A percentile compares a stretch with the other conserved stretches of the same genome.
Evolutionary conservation across 2,888 invertebrate species (phyloP).

Genomic region (Zelleria hepariella): DNA sequence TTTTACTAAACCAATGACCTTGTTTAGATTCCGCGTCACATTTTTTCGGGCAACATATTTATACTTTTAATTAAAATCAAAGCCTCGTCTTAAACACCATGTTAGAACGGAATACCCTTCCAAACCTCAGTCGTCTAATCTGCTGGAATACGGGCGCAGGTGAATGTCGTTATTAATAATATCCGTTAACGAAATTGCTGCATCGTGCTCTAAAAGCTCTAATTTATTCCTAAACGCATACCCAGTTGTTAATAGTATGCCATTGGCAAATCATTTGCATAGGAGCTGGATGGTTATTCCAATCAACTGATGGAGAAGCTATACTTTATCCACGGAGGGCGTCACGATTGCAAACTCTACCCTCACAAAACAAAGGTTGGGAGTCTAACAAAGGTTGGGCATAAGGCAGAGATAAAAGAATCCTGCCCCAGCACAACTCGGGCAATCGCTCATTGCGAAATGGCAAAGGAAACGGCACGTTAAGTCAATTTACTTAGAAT

Average conservation of each 20-base stretch:
- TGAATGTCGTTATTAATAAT: background rate
- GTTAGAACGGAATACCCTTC: too few species aligned
- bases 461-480: slow-evolving; percentile 17
- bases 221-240: background rate
- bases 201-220: background rate
- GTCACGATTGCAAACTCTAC: background rate
- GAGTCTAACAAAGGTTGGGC: too few species aligned
- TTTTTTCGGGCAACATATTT: too few species aligned
- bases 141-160: too few species aligned
- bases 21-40: too few species aligned
- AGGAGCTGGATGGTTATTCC: background rate
- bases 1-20: too few species aligned
- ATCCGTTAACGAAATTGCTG: background rate
- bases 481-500: slow-evolving; percentile 26
- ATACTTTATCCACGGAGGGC: too few species aligned
- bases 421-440: background rate
- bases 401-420: background rate
- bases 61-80: too few species aligned
- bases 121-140: too few species aligned
- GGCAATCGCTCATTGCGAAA: slow-evolving; percentile 10
- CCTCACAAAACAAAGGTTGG: too few species aligned
- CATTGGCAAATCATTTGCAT: background rate
- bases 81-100: too few species aligned
- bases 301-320: background rate
- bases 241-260: background rate